Evolutionary conservation across 2,113 vertebrate species (phyloP).

Genomic region (Esox niger): DNA sequence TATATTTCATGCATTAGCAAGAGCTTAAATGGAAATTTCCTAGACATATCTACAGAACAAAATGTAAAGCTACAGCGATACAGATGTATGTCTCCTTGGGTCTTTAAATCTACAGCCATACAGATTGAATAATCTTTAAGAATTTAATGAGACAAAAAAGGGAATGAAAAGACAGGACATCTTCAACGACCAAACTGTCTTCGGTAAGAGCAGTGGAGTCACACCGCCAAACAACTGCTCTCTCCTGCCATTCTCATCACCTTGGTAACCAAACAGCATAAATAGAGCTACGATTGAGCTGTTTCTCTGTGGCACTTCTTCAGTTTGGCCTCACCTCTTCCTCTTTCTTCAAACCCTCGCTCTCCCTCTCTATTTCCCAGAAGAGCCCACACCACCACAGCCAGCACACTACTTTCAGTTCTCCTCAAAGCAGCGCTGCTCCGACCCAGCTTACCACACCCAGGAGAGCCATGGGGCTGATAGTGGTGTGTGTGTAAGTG

Average conservation of each 20-base stretch:
- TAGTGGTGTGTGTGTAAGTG: constrained; percentile 9
- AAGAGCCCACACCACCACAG: constrained; percentile 18
- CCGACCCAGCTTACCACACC: constrained; percentile 39
- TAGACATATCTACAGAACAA: no score
- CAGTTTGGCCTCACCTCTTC: constrained; percentile 42
- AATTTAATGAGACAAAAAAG: constrained; percentile 16
- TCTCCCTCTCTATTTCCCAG: constrained; percentile 59
- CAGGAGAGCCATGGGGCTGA: constrained; percentile 17
- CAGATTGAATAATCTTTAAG: no score
- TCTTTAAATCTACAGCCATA: no score
- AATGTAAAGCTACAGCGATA: no score
- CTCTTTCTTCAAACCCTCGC: constrained; percentile 26
- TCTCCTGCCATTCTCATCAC: constrained; percentile 44
- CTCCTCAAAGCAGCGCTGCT: constrained; percentile 25
- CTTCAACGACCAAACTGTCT: constrained; percentile 29
- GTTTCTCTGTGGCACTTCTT: constrained; percentile 34
- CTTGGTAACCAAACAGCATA: constrained; percentile 52
- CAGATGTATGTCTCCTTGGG: no score
- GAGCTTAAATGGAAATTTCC: no score
- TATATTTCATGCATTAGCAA: no score
- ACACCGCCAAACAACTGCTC: constrained; percentile 11
- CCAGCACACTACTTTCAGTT: not conserved
- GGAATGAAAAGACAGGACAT: not conserved
- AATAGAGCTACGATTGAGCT: constrained; percentile 47
- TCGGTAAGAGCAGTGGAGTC: constrained; percentile 27